phyloP scores from a whole-genome alignment of 2,888 invertebrate species.

The Thecophora atra region DNA sequence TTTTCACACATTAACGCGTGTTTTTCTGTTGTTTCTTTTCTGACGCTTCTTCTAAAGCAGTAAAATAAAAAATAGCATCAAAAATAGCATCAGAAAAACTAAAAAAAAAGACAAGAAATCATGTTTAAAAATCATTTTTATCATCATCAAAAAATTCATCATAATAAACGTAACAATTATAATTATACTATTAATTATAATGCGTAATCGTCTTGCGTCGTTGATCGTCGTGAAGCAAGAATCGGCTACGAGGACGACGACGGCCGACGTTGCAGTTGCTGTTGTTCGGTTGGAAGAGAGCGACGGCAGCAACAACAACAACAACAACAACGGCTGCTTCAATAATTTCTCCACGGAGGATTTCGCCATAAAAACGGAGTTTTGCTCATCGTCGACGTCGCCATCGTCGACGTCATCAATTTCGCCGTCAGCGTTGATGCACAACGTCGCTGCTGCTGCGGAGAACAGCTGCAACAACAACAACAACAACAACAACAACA shows the following conservation, averaged over 20 bases:
- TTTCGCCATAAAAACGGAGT: constrained; percentile 53
- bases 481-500: too few relatives aligned
- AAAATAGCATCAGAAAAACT: background rate
- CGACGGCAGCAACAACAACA: constrained; percentile 6
- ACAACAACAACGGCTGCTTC: background rate
- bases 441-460: background rate
- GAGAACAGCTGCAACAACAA: too few relatives aligned
- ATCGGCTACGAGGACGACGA: constrained; percentile 47
- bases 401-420: constrained; percentile 23
- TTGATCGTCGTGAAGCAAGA: constrained; percentile 67
- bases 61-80: background rate
- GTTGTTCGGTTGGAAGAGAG: constrained; percentile 27
- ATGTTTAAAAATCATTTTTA: background rate
- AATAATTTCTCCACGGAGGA: background rate
- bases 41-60: too few relatives aligned
- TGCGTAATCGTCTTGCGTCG: constrained; percentile 67
- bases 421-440: constrained; percentile 16
- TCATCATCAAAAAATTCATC: background rate
- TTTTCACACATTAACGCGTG: too few relatives aligned
- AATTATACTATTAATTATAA: too few relatives aligned
- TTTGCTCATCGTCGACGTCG: constrained; percentile 30
- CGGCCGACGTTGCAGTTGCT: constrained; percentile 19
- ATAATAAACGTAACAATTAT: too few relatives aligned
- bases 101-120: background rate
- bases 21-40: too few relatives aligned